Conservation (phyloP, 2,113 vertebrate genomes). For the Syngnathus typhle region DNA sequence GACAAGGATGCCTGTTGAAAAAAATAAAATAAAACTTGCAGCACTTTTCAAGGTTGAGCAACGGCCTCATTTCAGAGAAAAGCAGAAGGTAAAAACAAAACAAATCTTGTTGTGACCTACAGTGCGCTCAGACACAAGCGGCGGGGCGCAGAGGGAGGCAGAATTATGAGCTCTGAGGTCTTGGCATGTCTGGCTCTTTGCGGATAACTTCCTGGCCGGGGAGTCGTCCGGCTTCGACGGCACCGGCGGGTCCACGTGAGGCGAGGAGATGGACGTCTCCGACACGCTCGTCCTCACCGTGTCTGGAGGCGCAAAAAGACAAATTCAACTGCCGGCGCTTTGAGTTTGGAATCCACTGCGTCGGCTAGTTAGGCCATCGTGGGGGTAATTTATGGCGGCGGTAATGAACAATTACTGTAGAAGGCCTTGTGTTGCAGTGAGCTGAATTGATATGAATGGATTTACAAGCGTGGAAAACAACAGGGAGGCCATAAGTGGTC, state of each 20-base stretch:
- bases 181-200: conserved; percentile 76
- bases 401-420: conserved; percentile 61
- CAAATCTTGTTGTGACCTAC: conserved; percentile 39
- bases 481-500: conserved; percentile 7
- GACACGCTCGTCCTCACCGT: conserved; percentile 78
- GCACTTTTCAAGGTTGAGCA: neutral
- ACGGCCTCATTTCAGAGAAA: neutral
- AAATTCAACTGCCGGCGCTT: conserved; percentile 1
- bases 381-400: conserved; percentile 48
- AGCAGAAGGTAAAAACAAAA: conserved; percentile 13
- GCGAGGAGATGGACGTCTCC: conserved; percentile 69
- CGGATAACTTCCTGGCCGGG: conserved; percentile 57
- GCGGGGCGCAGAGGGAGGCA: conserved; percentile 18
- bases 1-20: too few species aligned
- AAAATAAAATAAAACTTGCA: neutral
- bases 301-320: conserved; percentile 45
- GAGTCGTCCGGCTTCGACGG: conserved; percentile 27
- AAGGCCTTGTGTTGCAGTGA: conserved; percentile 32
- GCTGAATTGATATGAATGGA: conserved; percentile 41
- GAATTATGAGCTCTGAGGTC: conserved; percentile 62
- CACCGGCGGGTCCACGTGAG: conserved; percentile 61
- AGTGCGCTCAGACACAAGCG: conserved; percentile 33
- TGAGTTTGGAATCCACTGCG: conserved; percentile 32
- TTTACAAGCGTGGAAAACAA: conserved; percentile 19
- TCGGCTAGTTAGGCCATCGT: conserved; percentile 37